Conservation (phyloP, 2,888 invertebrate species). For the Taenaris catops region DNA sequence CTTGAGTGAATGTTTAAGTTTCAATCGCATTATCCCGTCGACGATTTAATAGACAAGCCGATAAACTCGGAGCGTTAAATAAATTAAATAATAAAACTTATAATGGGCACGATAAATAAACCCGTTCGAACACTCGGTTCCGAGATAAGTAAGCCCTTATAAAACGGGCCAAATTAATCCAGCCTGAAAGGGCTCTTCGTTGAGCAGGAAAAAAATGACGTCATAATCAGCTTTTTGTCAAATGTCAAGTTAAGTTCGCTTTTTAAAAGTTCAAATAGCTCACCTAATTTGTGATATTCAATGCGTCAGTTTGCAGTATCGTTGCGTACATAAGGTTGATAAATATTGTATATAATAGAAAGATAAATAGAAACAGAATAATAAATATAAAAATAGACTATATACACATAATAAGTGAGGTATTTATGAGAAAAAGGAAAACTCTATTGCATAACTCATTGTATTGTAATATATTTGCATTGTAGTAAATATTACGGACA, state of each 20-base stretch:
- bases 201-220: slow-evolving; percentile 61
- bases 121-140: slow-evolving; percentile 60
- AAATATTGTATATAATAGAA: too few relatives aligned
- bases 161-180: slow-evolving; percentile 76
- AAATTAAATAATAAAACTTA: slow-evolving; percentile 79
- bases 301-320: slow-evolving; percentile 30
- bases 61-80: slow-evolving; percentile 72
- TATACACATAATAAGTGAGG: too few relatives aligned
- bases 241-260: slow-evolving; percentile 65
- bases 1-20: slow-evolving; percentile 50
- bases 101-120: slow-evolving; percentile 74
- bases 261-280: slow-evolving; percentile 68
- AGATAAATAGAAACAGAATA: too few relatives aligned
- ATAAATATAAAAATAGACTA: too few relatives aligned
- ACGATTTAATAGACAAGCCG: slow-evolving; percentile 74
- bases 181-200: slow-evolving; percentile 61
- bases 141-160: slow-evolving; percentile 76
- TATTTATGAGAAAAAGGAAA: too few relatives aligned
- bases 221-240: slow-evolving; percentile 79
- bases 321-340: slow-evolving; percentile 27
- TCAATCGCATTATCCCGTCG: slow-evolving; percentile 65
- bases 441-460: too few relatives aligned
- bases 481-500: too few relatives aligned
- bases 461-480: too few relatives aligned
- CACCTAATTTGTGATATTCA: slow-evolving; percentile 44